A percentile compares a stretch with the other conserved stretches of the same genome.
phyloP scores from a whole-genome alignment of 2,113 vertebrate genomes.

The Pluvialis apricaria region DNA sequence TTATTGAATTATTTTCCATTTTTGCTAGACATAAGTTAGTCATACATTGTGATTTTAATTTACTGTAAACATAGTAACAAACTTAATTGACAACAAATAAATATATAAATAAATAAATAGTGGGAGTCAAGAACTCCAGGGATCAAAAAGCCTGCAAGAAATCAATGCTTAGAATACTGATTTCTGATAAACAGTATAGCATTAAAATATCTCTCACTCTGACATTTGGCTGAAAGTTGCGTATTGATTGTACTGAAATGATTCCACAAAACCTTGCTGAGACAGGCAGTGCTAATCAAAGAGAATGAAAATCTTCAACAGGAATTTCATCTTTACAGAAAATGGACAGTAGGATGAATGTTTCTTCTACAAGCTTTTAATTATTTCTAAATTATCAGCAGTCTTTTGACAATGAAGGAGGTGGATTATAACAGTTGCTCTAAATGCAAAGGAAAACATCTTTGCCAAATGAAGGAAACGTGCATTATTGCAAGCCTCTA shows the following conservation, averaged over 20 bases:
- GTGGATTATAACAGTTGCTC: neutral
- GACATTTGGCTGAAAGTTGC: neutral
- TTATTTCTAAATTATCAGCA: slow-evolving; percentile 16
- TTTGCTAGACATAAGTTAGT: neutral
- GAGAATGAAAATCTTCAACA: neutral
- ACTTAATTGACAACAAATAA: neutral
- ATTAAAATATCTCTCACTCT: neutral
- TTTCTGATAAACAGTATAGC: neutral
- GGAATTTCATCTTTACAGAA: neutral
- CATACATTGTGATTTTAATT: neutral
- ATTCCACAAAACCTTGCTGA: neutral
- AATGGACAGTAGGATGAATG: neutral
- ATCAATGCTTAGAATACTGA: neutral
- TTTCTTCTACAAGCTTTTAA: neutral
- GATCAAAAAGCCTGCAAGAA: neutral
- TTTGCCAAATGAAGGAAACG: neutral
- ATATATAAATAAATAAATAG: neutral
- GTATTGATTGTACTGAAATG: neutral
- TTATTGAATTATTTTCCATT: neutral
- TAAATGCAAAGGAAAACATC: slow-evolving; percentile 10
- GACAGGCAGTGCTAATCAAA: neutral
- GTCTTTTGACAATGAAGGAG: neutral
- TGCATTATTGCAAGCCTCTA: neutral
- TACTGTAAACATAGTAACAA: neutral
- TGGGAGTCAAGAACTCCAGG: neutral